Conservation (phyloP, 37 sponge, comb jelly and placozoan genomes). For the Chondrilla cf. caribensis region DNA sequence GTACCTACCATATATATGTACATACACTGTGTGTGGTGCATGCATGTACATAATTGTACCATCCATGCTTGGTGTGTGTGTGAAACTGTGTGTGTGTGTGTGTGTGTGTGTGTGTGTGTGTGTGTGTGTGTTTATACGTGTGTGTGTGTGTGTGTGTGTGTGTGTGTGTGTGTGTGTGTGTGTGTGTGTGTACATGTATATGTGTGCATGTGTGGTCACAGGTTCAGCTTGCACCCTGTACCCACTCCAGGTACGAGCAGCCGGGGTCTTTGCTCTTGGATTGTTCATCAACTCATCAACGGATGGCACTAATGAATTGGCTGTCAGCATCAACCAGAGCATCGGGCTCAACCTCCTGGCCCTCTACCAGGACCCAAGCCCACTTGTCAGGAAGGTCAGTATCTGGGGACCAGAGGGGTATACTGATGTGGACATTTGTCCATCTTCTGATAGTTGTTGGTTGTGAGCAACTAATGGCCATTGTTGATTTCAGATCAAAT, state of each 20-base stretch:
- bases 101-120: no score
- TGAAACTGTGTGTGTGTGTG: no score
- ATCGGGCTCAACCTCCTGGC: conserved; percentile 59
- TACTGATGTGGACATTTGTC: background rate
- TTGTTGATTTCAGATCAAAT: background rate
- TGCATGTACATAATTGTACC: background rate
- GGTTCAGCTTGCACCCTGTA: no score
- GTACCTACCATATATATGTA: no score
- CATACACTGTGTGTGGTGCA: conserved; percentile 23
- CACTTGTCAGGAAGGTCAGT: conserved; percentile 81
- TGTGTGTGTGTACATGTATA: no score
- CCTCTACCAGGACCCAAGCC: conserved; percentile 71
- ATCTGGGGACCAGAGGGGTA: background rate
- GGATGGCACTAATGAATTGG: conserved; percentile 53
- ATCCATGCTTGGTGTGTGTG: no score
- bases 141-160: no score
- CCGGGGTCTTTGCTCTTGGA: conserved; percentile 89
- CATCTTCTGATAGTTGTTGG: no score
- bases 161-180: no score
- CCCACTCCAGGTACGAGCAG: conserved; percentile 81
- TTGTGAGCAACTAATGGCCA: background rate
- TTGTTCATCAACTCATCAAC: conserved; percentile 70
- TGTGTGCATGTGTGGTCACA: no score
- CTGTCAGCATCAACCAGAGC: conserved; percentile 67
- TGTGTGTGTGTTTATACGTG: no score